These are phyloP conservation scores for Bursaphelenchus mucronatus DNA, from an alignment of 1,140 invertebrate species.

Conservation along the genomic window DNA sequence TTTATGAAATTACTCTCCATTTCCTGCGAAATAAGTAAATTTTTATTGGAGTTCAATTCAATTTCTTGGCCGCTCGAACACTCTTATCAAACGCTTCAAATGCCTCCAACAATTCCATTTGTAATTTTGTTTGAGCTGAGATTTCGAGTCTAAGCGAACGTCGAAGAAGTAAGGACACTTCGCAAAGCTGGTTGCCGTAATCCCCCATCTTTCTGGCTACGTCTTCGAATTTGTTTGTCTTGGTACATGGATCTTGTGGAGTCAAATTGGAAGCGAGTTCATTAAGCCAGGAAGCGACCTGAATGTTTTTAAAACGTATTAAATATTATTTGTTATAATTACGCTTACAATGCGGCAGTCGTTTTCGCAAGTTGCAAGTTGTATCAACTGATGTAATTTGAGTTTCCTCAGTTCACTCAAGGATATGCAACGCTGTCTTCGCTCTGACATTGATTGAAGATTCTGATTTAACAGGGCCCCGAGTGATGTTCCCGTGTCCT, in stretches of 20 bases:
- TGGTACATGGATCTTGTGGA: conserved; percentile 55
- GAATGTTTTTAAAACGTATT: conserved; percentile 15
- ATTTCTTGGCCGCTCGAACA: too few species aligned
- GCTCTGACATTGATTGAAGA: conserved; percentile 59
- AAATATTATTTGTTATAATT: neutral
- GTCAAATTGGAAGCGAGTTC: conserved; percentile 62
- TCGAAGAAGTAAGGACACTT: conserved; percentile 61
- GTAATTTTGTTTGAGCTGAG: neutral
- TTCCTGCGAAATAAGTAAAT: too few species aligned
- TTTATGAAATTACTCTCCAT: too few species aligned
- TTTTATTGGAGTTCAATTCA: too few species aligned
- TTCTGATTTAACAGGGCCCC: conserved; percentile 10
- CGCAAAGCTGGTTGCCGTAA: conserved; percentile 62
- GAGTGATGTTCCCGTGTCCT: neutral
- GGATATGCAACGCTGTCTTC: conserved; percentile 61
- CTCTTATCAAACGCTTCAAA: too few species aligned
- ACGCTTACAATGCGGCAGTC: conserved; percentile 61
- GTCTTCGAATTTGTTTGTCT: conserved; percentile 61
- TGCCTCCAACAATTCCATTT: too few species aligned
- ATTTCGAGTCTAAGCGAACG: conserved; percentile 53
- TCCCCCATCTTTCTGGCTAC: conserved; percentile 62
- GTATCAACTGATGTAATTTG: conserved; percentile 63
- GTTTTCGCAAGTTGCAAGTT: conserved; percentile 62
- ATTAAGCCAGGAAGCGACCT: conserved; percentile 62
- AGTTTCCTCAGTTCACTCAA: conserved; percentile 61